Evolutionary conservation across 1,140 invertebrate species (phyloP).

Genomic region (Ostrea denselamellosa): DNA sequence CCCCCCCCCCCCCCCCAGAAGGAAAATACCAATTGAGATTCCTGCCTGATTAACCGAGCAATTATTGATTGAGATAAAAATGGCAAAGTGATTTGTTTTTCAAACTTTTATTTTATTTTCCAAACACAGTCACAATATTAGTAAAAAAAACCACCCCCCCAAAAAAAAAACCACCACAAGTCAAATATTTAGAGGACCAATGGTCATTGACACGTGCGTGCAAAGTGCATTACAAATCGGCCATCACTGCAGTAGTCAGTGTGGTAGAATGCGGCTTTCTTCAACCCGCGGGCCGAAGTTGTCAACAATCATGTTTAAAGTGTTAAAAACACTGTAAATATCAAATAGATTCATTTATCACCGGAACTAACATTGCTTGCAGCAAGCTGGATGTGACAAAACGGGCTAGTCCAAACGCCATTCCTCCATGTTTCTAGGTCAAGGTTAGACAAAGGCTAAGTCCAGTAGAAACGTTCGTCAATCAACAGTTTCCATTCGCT

Average conservation of each 20-base stretch:
- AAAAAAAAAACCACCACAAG: too few species aligned
- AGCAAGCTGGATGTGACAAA: not conserved
- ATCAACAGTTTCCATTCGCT: too few species aligned
- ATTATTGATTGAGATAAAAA: too few species aligned
- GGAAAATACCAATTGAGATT: too few species aligned
- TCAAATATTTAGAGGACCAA: not conserved
- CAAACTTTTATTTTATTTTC: too few species aligned
- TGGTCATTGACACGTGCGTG: not conserved
- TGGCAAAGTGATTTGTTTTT: too few species aligned
- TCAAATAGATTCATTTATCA: slow-evolving; percentile 21
- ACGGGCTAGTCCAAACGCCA: not conserved
- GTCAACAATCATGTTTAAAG: slow-evolving; percentile 10
- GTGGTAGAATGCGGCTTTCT: not conserved
- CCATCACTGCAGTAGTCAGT: too few species aligned
- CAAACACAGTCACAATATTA: too few species aligned
- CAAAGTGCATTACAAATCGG: not conserved
- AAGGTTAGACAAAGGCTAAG: not conserved
- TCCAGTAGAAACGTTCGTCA: too few species aligned
- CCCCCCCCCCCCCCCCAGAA: too few species aligned
- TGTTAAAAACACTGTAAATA: slow-evolving; percentile 35
- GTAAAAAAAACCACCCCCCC: too few species aligned
- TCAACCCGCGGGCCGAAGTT: not conserved
- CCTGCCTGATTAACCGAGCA: too few species aligned
- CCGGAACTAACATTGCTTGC: not conserved
- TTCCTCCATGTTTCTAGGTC: not conserved